Conservation (phyloP, 2,888 invertebrate genomes). For the Deladenus siricidicola region DNA sequence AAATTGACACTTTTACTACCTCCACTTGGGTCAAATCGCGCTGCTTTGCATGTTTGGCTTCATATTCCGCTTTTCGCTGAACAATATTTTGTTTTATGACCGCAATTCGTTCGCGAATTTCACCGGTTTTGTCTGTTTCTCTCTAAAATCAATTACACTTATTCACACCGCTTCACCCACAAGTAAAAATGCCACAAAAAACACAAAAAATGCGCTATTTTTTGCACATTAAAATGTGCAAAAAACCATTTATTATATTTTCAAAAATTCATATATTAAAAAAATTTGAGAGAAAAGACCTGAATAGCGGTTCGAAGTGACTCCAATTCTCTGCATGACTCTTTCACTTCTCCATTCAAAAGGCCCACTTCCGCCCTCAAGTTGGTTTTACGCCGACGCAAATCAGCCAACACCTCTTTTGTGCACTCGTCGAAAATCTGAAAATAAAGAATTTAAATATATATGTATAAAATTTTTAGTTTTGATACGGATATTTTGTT, state of each 20-base stretch:
- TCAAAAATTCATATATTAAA: no score
- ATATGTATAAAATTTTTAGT: no score
- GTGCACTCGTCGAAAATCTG: background rate
- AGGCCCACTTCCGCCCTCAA: background rate
- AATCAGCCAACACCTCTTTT: background rate
- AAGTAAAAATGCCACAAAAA: no score
- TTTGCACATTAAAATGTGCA: no score
- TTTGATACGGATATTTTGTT: background rate
- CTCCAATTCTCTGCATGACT: background rate
- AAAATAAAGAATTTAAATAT: no score
- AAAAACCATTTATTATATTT: no score
- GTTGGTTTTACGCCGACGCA: background rate
- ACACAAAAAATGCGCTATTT: background rate
- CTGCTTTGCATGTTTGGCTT: background rate
- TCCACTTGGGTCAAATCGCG: background rate
- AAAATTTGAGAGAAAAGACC: background rate
- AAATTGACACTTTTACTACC: no score
- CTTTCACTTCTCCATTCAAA: background rate
- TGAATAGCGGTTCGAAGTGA: background rate
- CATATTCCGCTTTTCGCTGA: background rate
- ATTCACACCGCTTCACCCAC: no score
- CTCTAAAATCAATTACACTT: no score
- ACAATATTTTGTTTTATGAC: background rate
- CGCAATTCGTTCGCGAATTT: background rate
- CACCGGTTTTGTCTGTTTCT: background rate